Percentiles rank a stretch among this genome's conserved stretches.
These are phyloP conservation scores for Butorides virescens DNA, from an alignment of 2,113 vertebrate genomes.

Conservation along the genomic window DNA sequence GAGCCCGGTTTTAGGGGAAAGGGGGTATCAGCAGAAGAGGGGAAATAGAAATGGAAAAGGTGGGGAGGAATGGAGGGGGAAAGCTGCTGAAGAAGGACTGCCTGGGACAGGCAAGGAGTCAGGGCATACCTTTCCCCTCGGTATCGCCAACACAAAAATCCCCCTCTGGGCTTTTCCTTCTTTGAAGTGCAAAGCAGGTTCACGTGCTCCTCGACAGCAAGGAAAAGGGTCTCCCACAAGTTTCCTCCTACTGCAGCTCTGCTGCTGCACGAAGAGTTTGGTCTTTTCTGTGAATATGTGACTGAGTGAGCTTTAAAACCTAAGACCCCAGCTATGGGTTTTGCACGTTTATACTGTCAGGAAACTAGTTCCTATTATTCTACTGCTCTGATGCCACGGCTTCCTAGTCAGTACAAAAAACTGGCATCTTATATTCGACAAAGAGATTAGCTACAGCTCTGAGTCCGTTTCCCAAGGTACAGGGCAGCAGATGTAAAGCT, in stretches of 20 bases:
- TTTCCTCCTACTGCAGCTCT: background rate
- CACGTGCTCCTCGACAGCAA: background rate
- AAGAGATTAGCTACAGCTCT: background rate
- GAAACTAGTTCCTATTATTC: background rate
- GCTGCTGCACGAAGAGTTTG: background rate
- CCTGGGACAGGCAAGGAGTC: background rate
- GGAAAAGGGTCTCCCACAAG: background rate
- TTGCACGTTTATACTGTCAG: background rate
- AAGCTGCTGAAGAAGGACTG: background rate
- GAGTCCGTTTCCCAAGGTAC: background rate
- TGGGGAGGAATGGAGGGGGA: background rate
- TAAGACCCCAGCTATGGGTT: background rate
- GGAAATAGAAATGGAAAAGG: background rate
- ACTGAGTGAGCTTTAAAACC: background rate
- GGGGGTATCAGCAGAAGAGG: background rate
- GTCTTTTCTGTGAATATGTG: background rate
- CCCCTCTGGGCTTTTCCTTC: background rate
- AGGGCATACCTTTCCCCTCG: fast-evolving
- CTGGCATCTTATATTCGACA: background rate
- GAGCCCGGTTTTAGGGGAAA: background rate
- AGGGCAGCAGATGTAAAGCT: background rate
- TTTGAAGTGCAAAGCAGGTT: background rate
- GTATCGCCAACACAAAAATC: background rate
- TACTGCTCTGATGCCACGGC: background rate
- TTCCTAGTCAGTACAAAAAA: background rate